Evolutionary conservation across 2,113 vertebrate species (phyloP).

Genomic region (Abramis brama): DNA sequence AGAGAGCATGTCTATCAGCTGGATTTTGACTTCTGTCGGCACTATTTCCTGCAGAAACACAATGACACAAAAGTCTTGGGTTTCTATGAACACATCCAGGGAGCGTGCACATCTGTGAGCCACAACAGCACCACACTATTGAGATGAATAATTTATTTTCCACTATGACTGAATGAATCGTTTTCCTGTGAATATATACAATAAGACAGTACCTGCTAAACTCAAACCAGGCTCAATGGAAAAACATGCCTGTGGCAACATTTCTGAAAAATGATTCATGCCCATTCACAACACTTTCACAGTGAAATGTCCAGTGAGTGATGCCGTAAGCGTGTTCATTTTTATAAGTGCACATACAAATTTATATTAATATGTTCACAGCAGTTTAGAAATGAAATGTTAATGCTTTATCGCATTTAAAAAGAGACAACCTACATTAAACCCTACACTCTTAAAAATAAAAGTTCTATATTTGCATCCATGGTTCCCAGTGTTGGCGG

Average conservation of each 20-base stretch:
- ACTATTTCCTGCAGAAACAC: constrained; percentile 82
- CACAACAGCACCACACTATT: not conserved
- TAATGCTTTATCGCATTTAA: not conserved
- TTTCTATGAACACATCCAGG: constrained; percentile 49
- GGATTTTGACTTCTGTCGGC: constrained; percentile 88
- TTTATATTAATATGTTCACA: too few relatives aligned
- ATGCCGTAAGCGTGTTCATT: not conserved
- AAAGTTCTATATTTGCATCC: too few relatives aligned
- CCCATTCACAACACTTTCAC: too few relatives aligned
- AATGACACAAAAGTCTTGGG: constrained; percentile 58
- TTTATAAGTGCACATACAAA: not conserved
- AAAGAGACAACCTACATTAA: not conserved
- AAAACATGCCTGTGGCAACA: not conserved
- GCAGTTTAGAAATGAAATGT: not conserved
- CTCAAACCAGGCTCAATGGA: not conserved
- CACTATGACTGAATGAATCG: not conserved
- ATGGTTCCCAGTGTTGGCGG: too few relatives aligned
- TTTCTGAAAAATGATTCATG: not conserved
- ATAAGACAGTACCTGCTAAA: not conserved
- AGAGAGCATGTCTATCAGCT: constrained; percentile 91
- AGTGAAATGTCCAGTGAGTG: not conserved
- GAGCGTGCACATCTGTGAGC: constrained; percentile 1
- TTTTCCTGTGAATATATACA: not conserved
- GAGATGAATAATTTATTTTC: constrained; percentile 29
- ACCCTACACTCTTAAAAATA: not conserved